A percentile compares a stretch with the other conserved stretches of the same genome.
Evolutionary conservation across 2,888 invertebrate genomes (phyloP).

Genomic region (Pseudococcus jackbeardsleyi): DNA sequence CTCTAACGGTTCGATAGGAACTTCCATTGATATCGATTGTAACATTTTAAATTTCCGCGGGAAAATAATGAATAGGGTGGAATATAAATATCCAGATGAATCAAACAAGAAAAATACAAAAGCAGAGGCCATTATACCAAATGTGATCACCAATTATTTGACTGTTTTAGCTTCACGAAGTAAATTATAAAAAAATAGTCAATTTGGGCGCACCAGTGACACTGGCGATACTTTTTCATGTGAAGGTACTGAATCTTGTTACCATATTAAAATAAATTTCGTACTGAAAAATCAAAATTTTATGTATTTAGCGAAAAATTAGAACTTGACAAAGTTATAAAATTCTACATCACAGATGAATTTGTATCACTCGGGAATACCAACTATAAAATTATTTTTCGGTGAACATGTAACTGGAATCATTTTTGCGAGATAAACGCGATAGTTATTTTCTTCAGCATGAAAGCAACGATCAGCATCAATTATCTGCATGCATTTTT

Average conservation of each 20-base stretch:
- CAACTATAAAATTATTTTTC: slow-evolving; percentile 90
- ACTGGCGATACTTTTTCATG: neutral
- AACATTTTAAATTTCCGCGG: slow-evolving; percentile 12
- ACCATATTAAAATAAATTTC: neutral
- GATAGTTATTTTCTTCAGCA: slow-evolving; percentile 83
- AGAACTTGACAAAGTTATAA: neutral
- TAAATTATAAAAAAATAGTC: neutral
- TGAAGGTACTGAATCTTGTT: neutral
- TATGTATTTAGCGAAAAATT: neutral
- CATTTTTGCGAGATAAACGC: slow-evolving; percentile 81
- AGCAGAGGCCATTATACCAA: neutral
- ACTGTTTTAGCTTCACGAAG: neutral
- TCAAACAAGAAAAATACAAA: neutral
- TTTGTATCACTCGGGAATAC: slow-evolving; percentile 71
- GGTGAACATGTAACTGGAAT: slow-evolving; percentile 88
- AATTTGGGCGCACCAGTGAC: neutral
- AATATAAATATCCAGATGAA: neutral
- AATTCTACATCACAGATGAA: slow-evolving; percentile 38
- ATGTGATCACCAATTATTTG: neutral
- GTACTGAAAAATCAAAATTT: neutral
- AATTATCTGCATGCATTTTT: slow-evolving; percentile 87
- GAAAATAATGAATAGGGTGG: slow-evolving; percentile 41
- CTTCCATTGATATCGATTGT: neutral
- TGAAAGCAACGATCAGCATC: slow-evolving; percentile 86
- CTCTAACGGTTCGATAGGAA: neutral